Evolutionary conservation across 2,113 vertebrate genomes (phyloP).

Genomic region (Tamias sibiricus): DNA sequence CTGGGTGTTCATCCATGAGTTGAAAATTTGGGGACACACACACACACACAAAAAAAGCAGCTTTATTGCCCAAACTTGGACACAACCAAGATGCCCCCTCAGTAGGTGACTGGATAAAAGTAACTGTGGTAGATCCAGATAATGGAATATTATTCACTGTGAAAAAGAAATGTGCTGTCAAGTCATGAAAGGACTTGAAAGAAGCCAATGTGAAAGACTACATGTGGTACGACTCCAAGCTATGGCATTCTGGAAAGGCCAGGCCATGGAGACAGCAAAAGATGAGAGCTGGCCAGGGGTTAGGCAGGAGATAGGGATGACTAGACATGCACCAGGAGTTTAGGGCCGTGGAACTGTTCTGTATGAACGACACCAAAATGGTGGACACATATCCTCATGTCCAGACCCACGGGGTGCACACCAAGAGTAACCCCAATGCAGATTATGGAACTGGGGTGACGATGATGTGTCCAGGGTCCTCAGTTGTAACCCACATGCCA

Average conservation of each 20-base stretch:
- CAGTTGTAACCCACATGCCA: background rate
- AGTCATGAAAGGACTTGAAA: background rate
- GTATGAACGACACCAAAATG: fast-evolving
- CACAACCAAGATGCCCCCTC: background rate
- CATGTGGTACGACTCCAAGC: background rate
- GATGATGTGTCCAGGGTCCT: background rate
- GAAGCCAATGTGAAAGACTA: background rate
- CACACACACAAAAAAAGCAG: background rate
- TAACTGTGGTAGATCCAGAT: background rate
- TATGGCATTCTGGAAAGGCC: background rate
- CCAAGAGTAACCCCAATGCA: background rate
- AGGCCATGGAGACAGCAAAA: background rate
- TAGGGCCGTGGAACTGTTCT: background rate
- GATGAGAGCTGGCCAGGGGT: background rate
- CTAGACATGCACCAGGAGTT: fast-evolving
- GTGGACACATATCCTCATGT: background rate
- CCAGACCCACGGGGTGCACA: background rate
- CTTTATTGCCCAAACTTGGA: background rate
- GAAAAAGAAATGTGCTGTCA: background rate
- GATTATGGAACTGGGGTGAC: background rate
- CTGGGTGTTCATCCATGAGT: background rate
- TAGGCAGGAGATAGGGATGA: background rate
- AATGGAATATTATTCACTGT: background rate
- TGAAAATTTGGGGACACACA: background rate
- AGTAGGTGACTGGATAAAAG: background rate